Evolutionary conservation across 2,888 invertebrate genomes (phyloP).

Genomic region (Cheilosia vernalis): DNA sequence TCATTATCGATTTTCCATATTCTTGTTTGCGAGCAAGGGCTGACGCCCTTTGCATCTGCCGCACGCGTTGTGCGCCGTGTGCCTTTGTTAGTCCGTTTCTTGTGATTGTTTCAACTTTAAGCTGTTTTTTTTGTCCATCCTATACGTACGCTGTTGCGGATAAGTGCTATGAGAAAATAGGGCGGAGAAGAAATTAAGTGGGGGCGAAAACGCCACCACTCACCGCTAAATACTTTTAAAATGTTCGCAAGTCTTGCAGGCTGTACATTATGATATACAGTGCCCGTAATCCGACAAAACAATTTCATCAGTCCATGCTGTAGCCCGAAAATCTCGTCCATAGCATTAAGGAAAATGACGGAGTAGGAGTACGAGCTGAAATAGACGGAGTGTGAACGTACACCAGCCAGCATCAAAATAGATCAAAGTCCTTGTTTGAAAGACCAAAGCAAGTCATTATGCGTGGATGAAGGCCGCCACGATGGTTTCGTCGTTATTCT

Average conservation of each 20-base stretch:
- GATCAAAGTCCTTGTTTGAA: slow-evolving; percentile 61
- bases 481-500: neutral
- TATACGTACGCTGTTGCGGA: neutral
- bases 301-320: slow-evolving; percentile 34
- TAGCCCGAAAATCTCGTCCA: slow-evolving; percentile 23
- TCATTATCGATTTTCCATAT: slow-evolving; percentile 58
- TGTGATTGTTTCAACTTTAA: slow-evolving; percentile 10
- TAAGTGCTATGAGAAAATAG: slow-evolving; percentile 12
- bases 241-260: slow-evolving; percentile 5
- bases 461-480: neutral
- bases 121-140: neutral
- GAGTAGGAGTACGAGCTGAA: neutral
- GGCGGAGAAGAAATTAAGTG: neutral
- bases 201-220: slow-evolving; percentile 14
- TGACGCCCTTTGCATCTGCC: slow-evolving; percentile 15
- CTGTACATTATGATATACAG: neutral
- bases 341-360: slow-evolving; percentile 29
- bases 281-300: slow-evolving; percentile 10
- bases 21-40: neutral
- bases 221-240: slow-evolving; percentile 36
- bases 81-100: slow-evolving; percentile 21
- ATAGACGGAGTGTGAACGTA: slow-evolving; percentile 43
- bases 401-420: slow-evolving; percentile 41
- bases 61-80: neutral
- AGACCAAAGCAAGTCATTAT: slow-evolving; percentile 25